Evolutionary conservation across 2,888 invertebrate genomes (phyloP).

Genomic region (Neoscelio sp.): DNA sequence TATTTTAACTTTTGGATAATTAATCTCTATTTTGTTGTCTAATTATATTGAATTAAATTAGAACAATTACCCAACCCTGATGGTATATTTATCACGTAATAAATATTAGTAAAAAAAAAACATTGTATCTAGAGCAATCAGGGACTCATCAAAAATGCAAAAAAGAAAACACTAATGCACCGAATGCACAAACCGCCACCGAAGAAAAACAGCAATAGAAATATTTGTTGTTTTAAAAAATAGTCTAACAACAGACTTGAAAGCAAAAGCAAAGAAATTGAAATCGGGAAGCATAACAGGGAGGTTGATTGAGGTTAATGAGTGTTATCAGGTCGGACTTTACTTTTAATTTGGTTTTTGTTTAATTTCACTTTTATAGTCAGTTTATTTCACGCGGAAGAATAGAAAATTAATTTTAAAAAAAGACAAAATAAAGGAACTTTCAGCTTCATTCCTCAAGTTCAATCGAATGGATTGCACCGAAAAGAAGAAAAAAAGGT

Average conservation of each 20-base stretch:
- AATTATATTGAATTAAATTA: no score
- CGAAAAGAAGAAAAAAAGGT: background rate
- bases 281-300: conserved; percentile 42
- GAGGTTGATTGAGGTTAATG: conserved; percentile 44
- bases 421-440: background rate
- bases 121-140: conserved; percentile 59
- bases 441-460: background rate
- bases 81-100: conserved; percentile 14
- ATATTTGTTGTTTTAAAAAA: conserved; percentile 69
- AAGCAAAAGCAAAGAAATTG: conserved; percentile 63
- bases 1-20: no score
- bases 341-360: conserved; percentile 42
- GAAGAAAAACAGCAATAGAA: conserved; percentile 71
- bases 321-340: conserved; percentile 40
- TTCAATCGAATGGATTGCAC: conserved; percentile 3
- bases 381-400: conserved; percentile 26
- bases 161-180: conserved; percentile 70
- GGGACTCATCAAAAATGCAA: conserved; percentile 69
- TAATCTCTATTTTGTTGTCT: no score
- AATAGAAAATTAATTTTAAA: conserved; percentile 1
- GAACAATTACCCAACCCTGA: conserved; percentile 32
- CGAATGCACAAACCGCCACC: conserved; percentile 77
- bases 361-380: conserved; percentile 45
- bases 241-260: conserved; percentile 60
- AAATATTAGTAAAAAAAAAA: conserved; percentile 24